These are phyloP conservation scores for Aldabrachelys gigantea DNA, from an alignment of 2,113 vertebrate genomes.

Conservation along the genomic window DNA sequence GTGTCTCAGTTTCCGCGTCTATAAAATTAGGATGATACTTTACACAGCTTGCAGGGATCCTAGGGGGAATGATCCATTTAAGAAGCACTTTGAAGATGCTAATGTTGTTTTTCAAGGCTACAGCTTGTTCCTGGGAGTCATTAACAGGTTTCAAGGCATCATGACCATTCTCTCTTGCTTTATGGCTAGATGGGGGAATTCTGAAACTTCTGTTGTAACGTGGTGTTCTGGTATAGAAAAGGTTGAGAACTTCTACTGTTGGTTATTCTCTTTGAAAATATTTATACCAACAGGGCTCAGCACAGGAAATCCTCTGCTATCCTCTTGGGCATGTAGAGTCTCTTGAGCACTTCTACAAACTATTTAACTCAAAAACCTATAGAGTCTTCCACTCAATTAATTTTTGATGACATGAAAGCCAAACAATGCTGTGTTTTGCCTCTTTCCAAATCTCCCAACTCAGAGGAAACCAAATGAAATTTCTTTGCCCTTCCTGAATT, in stretches of 20 bases:
- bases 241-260: background rate
- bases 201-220: background rate
- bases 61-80: background rate
- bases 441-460: background rate
- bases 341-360: background rate
- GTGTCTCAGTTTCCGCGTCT: background rate
- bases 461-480: background rate
- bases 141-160: background rate
- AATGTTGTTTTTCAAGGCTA: accelerated
- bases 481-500: background rate
- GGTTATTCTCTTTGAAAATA: background rate
- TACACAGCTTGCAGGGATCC: background rate
- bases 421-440: background rate
- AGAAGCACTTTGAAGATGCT: background rate
- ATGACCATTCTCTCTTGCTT: background rate
- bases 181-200: background rate
- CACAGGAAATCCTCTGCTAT: background rate
- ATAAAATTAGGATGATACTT: background rate
- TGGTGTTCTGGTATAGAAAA: background rate
- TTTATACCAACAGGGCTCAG: background rate
- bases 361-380: background rate
- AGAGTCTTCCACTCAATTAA: background rate
- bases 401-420: background rate
- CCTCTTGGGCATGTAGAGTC: background rate
- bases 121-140: background rate